Base-by-base conservation (phyloP, 2,797 vertebrate species). In the Sebastes minor region DNA sequence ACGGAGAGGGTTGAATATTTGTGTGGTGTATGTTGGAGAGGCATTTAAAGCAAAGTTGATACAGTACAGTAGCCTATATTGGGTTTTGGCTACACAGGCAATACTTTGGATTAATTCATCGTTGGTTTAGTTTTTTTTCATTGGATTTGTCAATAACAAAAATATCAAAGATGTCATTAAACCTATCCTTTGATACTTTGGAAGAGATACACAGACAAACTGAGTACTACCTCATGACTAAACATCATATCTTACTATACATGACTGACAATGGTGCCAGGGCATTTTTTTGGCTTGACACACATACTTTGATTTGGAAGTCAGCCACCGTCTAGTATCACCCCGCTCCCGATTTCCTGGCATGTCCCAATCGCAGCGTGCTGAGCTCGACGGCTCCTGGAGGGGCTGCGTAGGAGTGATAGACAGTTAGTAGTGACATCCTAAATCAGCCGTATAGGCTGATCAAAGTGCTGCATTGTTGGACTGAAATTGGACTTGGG, bases 401-500 rank as follows among this genome's bases (percentile, higher is more conserved):
- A 86, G 81, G 82, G 76, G 53, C 76, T 75, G 89, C 22, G 83
- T 84, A 33, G 85, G 87, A 87, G 88, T 92, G 92, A 94, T 76
- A 74, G 92, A 91, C 86, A 87, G 90, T 85, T 81, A 80, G 82
- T 25, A 71, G 89, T 86, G 91, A 91, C 90, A 87, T 75, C 68
- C 80, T 85, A 89, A 93, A 91, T 90, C 85, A 87, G 38, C 84
- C 75, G 63, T 78, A 83, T 52, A 88, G 82, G 69, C 81, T 86
- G 91, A 94, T 95, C 92, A 95, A 95, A 95, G 91, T 71, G 8
- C 52, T 27, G 80, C 86, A 92, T 89, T 92, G 89, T 92, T 82
- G 81, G 83, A 71, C 82, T 85, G 90, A 90, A 94, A 94, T 93
- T 92, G 92, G 89, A 92, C 90, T 89, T 83, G 61, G 79, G 82